These are phyloP conservation scores for Palythoa grandis DNA, from an alignment of 92 coral and sea anemone species.

Conservation along the genomic window DNA sequence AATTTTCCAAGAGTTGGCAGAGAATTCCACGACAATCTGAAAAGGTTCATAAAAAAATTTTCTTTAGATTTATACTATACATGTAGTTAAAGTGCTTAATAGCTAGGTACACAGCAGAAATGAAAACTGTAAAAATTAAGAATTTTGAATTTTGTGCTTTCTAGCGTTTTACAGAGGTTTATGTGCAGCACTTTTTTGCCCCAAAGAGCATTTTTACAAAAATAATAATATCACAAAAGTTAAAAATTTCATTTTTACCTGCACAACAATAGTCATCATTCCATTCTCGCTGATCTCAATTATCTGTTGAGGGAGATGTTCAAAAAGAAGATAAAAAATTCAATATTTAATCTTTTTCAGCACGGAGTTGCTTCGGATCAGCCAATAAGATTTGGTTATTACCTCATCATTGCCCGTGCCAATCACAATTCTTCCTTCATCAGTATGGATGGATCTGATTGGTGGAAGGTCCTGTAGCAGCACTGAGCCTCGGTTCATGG, in stretches of 20 bases:
- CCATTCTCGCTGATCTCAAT: constrained; percentile 94
- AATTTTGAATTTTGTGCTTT: not conserved
- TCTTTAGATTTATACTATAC: too few relatives aligned
- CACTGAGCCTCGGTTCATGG: constrained; percentile 93
- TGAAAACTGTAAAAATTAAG: too few relatives aligned
- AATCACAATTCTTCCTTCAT: constrained; percentile 87
- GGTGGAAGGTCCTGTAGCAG: constrained; percentile 94
- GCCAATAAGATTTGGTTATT: not conserved
- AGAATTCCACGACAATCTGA: too few relatives aligned
- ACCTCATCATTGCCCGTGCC: constrained; percentile 99
- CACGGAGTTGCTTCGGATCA: not conserved
- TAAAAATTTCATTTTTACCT: constrained; percentile 56
- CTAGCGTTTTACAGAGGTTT: too few relatives aligned
- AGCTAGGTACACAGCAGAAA: too few relatives aligned
- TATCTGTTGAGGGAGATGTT: constrained; percentile 57
- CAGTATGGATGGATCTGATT: constrained; percentile 88
- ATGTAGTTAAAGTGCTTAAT: too few relatives aligned
- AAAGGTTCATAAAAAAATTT: too few relatives aligned
- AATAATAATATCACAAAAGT: not conserved
- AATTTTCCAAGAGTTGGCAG: too few relatives aligned
- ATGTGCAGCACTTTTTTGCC: too few relatives aligned
- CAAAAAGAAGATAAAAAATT: not conserved
- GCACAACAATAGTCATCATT: constrained; percentile 94
- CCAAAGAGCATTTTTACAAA: not conserved
- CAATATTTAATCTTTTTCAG: not conserved